A percentile compares a stretch with the other conserved stretches of the same genome.
phyloP scores from a whole-genome alignment of 2,113 vertebrate species.

The Gracilinanus agilis region DNA sequence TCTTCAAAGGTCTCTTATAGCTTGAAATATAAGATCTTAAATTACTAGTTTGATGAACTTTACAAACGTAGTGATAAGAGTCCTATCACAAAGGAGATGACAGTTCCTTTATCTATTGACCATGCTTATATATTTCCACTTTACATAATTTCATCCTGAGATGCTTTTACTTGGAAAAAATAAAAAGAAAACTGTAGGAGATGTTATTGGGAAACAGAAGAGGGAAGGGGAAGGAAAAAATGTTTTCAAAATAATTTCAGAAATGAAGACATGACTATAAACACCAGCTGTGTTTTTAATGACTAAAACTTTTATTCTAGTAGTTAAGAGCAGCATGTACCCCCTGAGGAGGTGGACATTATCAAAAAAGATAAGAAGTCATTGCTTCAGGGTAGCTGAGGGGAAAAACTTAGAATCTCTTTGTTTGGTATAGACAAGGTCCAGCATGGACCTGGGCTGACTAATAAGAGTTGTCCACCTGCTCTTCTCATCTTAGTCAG shows the following conservation, averaged over 20 bases:
- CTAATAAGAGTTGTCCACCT: not conserved
- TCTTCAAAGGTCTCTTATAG: not conserved
- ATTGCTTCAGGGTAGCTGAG: not conserved
- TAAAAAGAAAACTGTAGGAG: not conserved
- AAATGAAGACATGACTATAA: constrained; percentile 56
- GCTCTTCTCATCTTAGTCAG: fast-evolving
- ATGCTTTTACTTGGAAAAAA: not conserved
- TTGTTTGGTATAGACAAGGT: not conserved
- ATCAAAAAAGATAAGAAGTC: constrained; percentile 38
- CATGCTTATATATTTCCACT: not conserved
- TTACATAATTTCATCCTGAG: not conserved
- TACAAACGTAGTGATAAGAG: not conserved
- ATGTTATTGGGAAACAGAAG: not conserved
- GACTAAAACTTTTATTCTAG: constrained; percentile 61
- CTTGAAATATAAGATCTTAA: not conserved
- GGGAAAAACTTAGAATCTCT: constrained; percentile 33
- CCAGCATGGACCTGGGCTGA: not conserved
- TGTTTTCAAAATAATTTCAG: constrained; percentile 70
- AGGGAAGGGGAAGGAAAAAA: not conserved
- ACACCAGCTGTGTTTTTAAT: constrained; percentile 66
- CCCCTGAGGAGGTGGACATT: constrained; percentile 27
- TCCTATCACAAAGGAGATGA: not conserved
- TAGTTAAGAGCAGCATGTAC: constrained; percentile 31
- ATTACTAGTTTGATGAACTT: not conserved
- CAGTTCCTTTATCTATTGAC: not conserved